Evolutionary conservation across 2,888 invertebrate species (phyloP).

Genomic region (Drosophila suboccidentalis): DNA sequence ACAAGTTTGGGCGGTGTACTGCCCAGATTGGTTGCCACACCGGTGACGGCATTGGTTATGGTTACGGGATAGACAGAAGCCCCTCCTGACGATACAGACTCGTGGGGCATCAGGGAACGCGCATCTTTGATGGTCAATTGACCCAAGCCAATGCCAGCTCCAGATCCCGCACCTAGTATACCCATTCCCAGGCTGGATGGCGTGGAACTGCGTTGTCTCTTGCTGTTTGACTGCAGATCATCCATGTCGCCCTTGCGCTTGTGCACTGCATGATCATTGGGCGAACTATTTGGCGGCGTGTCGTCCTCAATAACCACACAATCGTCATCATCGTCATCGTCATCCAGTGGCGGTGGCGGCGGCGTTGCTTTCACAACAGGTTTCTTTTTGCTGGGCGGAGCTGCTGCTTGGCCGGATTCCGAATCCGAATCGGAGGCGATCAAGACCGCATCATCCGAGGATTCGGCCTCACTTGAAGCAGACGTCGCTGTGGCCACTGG

Average conservation of each 20-base stretch:
- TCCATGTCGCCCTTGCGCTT: constrained; percentile 86
- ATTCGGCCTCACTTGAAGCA: constrained; percentile 59
- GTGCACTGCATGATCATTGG: constrained; percentile 55
- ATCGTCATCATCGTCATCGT: constrained; percentile 85
- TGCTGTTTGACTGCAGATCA: constrained; percentile 85
- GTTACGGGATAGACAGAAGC: constrained; percentile 84
- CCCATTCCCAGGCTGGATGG: constrained; percentile 41
- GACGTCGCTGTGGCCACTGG: constrained; percentile 4
- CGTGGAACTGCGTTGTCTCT: constrained; percentile 75
- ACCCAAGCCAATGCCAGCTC: constrained; percentile 53
- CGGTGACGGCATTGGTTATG: constrained; percentile 88
- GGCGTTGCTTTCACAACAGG: constrained; percentile 23
- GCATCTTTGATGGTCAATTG: constrained; percentile 85
- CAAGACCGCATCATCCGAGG: constrained; percentile 84
- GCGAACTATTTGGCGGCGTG: constrained; percentile 82
- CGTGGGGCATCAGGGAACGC: constrained; percentile 82
- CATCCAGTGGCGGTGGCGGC: constrained; percentile 34
- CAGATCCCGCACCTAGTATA: constrained; percentile 15
- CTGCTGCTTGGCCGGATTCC: constrained; percentile 45
- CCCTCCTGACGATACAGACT: constrained; percentile 45
- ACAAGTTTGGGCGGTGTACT: constrained; percentile 78
- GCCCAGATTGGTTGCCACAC: constrained; percentile 88
- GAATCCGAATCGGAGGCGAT: constrained; percentile 84
- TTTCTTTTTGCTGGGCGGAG: constrained; percentile 42
- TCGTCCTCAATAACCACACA: constrained; percentile 87